A percentile compares a stretch with the other conserved stretches of the same genome.
phyloP scores from a whole-genome alignment of 2,113 vertebrate genomes.

The Ploceus nigricollis region DNA sequence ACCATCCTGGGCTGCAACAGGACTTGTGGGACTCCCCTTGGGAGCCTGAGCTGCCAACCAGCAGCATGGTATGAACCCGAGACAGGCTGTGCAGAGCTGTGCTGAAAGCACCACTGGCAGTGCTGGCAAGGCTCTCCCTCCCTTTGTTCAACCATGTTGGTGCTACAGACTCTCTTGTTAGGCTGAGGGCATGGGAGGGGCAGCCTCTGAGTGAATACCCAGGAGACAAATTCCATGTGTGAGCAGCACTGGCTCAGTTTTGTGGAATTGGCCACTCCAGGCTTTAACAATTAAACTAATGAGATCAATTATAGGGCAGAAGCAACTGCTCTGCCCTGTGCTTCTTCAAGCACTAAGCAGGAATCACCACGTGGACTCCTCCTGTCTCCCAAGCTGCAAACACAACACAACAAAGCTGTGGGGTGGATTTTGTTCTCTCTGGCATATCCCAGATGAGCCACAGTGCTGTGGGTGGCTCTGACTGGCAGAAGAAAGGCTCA shows the following conservation, averaged over 20 bases:
- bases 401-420: neutral
- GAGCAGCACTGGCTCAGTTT: neutral
- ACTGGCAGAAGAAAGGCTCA: neutral
- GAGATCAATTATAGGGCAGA: neutral
- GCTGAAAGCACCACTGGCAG: neutral
- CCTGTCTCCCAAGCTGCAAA: neutral
- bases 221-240: neutral
- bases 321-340: neutral
- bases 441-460: neutral
- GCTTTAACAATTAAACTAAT: neutral
- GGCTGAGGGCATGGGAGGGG: rapidly evolving
- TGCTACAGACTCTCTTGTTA: neutral
- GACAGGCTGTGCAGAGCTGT: neutral
- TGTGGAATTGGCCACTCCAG: neutral
- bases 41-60: rapidly evolving
- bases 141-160: neutral
- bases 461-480: neutral
- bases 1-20: neutral
- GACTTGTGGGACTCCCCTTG: too few species aligned
- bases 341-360: neutral
- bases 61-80: rapidly evolving
- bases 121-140: neutral
- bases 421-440: neutral
- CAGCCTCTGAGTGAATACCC: neutral
- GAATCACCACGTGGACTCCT: neutral